Base-by-base conservation (phyloP, 2,113 vertebrate genomes). In the Ammodytes marinus region DNA sequence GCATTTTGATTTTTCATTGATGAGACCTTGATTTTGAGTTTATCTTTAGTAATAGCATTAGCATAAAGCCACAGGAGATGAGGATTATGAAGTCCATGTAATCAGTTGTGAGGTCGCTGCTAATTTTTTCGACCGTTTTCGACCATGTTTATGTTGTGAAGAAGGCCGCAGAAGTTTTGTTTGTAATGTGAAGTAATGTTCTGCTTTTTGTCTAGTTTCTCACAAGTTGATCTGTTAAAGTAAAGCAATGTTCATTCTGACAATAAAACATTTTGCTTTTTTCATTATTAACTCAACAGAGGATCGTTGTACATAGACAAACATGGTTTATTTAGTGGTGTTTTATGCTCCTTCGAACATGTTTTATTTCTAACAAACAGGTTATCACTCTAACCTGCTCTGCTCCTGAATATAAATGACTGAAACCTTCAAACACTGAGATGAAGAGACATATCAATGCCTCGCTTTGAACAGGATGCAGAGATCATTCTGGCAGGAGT, bases 1-100 rank as follows among this genome's bases (percentile, higher is more conserved):
- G 78, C 63, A 13, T 87, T 90, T 84, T 60, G 75, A 76, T 66
- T 86, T 87, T 82, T 69, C 70, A 74, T 45, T 79, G 86, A 86
- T 80, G 84, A 80, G 77, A 80, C 82, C 69, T 83, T 89, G 88
- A 86, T 90, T 91, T 89, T 76, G 82, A 86, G 91, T 87, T 91
- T 74, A 74, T 88, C 79, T 80, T 84, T 76, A 37, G 65, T 86
- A 74, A 89, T 83, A 81, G 68, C 86, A 86, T 92, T 92, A 86
- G 89, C 89, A 89, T 89, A 87, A 89, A 86, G 55, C 88, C 58
- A 14, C 87, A 72, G 89, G 89, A 88, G 85, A 77, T 27, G 15
- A 81, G 67, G 78, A 83, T 87, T 79, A 85, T 74, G 57, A 77
- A 82, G 83, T 88, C 76, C 71, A 76, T 71, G 75, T 78, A 90